Evolutionary conservation across 2,113 vertebrate genomes (phyloP).

Genomic region (Engystomops pustulosus): DNA sequence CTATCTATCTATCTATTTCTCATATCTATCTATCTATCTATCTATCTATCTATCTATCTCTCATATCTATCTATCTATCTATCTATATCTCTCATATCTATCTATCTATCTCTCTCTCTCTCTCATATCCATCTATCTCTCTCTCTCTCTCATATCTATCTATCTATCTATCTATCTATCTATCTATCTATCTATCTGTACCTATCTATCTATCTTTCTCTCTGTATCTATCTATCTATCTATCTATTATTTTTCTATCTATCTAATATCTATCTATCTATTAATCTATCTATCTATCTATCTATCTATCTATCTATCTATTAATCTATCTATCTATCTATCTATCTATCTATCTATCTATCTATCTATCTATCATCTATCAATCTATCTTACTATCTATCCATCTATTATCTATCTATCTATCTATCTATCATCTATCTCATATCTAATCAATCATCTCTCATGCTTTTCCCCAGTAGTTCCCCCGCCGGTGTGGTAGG

Average conservation of each 20-base stretch:
- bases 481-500: background rate
- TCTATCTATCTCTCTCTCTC: constrained; percentile 15
- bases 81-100: background rate
- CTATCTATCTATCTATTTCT: background rate
- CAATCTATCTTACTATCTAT: background rate
- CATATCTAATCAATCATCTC: too few species aligned
- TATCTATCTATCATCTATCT: too few species aligned
- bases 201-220: background rate
- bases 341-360: background rate
- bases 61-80: too few species aligned
- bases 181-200: background rate
- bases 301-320: background rate
- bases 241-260: background rate
- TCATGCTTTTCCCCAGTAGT: background rate
- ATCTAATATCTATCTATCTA: background rate
- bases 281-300: background rate
- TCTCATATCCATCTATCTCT: background rate
- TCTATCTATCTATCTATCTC: background rate
- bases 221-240: background rate
- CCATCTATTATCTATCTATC: background rate
- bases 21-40: background rate
- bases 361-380: constrained; percentile 16
- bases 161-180: background rate
- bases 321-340: background rate
- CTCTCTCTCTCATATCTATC: background rate